phyloP scores from a whole-genome alignment of 2,113 vertebrate species.

The Pterophyllum scalare region DNA sequence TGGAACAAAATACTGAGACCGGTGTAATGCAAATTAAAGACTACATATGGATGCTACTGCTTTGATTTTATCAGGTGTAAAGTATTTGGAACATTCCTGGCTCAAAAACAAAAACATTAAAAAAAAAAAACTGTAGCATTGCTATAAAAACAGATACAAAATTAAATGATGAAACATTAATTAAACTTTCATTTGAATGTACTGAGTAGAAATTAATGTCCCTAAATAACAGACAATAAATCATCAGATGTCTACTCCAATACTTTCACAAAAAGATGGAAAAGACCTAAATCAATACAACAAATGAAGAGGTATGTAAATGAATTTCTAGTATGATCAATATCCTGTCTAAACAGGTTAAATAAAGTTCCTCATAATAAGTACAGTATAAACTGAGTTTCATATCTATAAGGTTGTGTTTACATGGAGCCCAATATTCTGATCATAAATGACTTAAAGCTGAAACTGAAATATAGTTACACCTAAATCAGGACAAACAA shows the following conservation, averaged over 20 bases:
- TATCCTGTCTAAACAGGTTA: background rate
- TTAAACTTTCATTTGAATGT: background rate
- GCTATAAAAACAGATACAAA: background rate
- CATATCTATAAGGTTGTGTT: background rate
- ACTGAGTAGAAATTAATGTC: background rate
- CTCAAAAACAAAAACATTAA: background rate
- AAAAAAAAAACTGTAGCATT: background rate
- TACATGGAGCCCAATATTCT: background rate
- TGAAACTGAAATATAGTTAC: background rate
- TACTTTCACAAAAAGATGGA: background rate
- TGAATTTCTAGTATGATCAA: background rate
- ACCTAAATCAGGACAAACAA: background rate
- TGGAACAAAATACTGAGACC: background rate
- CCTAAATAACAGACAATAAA: background rate
- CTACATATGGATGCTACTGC: background rate
- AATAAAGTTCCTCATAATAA: background rate
- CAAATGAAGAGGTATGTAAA: background rate
- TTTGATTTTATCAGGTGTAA: background rate
- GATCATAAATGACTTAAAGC: background rate
- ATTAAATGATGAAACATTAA: background rate
- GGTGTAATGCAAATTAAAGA: background rate
- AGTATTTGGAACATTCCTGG: background rate
- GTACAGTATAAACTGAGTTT: background rate
- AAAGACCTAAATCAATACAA: slow-evolving; percentile 5
- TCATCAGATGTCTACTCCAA: slow-evolving; percentile 1